Percentiles rank a stretch among this genome's conserved stretches.
These are phyloP conservation scores for Columba livia DNA, from an alignment of 2,113 vertebrate genomes.

Conservation along the genomic window DNA sequence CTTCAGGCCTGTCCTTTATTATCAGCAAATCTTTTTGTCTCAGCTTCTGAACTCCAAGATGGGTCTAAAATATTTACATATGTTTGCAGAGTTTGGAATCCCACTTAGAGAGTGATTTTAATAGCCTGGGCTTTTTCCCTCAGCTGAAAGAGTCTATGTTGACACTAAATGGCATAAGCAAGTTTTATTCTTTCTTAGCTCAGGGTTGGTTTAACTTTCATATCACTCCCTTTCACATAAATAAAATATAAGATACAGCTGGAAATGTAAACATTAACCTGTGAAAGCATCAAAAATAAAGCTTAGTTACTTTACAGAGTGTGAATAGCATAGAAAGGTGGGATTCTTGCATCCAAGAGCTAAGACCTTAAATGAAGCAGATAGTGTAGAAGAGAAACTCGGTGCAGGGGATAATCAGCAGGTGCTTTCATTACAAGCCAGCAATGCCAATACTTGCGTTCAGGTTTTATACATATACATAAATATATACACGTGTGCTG, in stretches of 20 bases:
- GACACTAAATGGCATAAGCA: background rate
- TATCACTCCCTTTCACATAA: background rate
- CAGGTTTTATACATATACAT: background rate
- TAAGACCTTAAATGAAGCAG: background rate
- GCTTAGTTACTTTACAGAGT: background rate
- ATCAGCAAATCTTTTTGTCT: background rate
- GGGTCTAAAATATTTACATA: background rate
- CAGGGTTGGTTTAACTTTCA: background rate
- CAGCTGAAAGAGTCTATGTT: background rate
- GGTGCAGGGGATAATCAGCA: background rate
- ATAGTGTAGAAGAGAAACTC: background rate
- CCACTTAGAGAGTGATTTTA: background rate
- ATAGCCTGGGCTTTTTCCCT: background rate
- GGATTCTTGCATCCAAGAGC: background rate
- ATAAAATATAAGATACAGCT: background rate
- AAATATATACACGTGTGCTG: background rate
- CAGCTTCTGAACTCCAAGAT: background rate
- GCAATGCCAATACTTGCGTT: background rate
- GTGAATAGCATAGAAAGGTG: background rate
- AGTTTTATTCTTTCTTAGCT: background rate
- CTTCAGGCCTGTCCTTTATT: background rate
- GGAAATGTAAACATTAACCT: background rate
- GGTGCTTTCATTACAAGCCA: background rate
- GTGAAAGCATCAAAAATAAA: background rate
- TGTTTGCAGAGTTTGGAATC: background rate